Evolutionary conservation across 2,113 vertebrate species (phyloP).

Genomic region (Eurystomus gularis): DNA sequence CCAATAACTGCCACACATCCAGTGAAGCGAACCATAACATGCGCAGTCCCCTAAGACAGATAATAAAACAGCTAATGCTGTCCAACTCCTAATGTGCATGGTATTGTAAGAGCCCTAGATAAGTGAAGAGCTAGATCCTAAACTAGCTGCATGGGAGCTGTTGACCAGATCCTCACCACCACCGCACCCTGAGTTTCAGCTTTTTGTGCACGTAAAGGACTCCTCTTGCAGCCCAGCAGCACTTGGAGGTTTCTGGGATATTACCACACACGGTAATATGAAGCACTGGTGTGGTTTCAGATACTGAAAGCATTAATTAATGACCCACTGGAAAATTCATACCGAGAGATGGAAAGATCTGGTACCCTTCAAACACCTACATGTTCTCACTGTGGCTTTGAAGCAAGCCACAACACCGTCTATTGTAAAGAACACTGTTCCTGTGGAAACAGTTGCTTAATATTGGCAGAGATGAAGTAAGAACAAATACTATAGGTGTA

Average conservation of each 20-base stretch:
- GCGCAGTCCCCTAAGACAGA: background rate
- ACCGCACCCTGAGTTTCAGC: fast-evolving
- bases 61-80: background rate
- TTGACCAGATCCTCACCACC: background rate
- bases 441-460: constrained; percentile 76
- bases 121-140: background rate
- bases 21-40: background rate
- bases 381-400: constrained; percentile 44
- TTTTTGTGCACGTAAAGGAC: background rate
- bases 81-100: background rate
- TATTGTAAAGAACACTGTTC: constrained; percentile 59
- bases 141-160: background rate
- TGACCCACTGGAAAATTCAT: constrained; percentile 70
- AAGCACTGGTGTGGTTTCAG: background rate
- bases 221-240: background rate
- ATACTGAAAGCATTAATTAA: background rate
- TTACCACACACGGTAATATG: background rate
- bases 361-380: constrained; percentile 53
- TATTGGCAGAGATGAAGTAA: background rate
- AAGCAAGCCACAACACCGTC: constrained; percentile 56
- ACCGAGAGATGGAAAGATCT: constrained; percentile 66
- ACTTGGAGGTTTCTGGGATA: background rate
- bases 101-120: background rate
- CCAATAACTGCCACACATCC: background rate
- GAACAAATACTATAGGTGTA: background rate